phyloP scores from a whole-genome alignment of 2,888 invertebrate genomes.

The Sarcophaga subvicina region DNA sequence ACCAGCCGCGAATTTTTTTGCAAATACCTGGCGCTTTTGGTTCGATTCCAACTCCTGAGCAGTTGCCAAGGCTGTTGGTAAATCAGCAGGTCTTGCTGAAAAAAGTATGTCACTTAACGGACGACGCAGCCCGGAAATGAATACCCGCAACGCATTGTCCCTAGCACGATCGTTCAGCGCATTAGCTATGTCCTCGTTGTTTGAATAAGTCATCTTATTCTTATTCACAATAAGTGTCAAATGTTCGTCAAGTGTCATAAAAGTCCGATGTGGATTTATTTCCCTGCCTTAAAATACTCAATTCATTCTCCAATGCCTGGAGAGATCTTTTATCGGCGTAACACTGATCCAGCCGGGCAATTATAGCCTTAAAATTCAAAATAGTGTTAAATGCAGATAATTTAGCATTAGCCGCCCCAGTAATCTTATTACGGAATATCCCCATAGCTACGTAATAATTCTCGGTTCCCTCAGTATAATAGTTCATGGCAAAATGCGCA shows the following conservation, averaged over 20 bases:
- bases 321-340: not conserved
- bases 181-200: not conserved
- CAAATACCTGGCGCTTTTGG: too few species aligned
- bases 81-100: too few species aligned
- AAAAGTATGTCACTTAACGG: conserved; percentile 9
- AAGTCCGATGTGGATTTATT: conserved; percentile 2
- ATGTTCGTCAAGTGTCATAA: conserved; percentile 1
- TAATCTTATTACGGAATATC: too few species aligned
- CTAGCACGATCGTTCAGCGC: too few species aligned
- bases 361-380: conserved; percentile 6
- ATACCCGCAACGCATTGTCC: too few species aligned
- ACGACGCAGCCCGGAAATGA: not conserved
- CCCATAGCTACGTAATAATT: conserved; percentile 24
- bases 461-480: conserved; percentile 2
- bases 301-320: conserved; percentile 18
- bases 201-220: conserved; percentile 45
- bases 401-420: conserved; percentile 3
- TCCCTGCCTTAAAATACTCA: conserved; percentile 30
- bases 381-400: conserved; percentile 16
- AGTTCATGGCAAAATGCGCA: conserved; percentile 25
- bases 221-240: conserved; percentile 60
- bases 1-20: too few species aligned
- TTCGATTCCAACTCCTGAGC: too few species aligned
- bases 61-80: too few species aligned
- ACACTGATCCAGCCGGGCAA: too few species aligned